Conservation (phyloP, 2,888 invertebrate species). For the Eumacrocentrus americanus region DNA sequence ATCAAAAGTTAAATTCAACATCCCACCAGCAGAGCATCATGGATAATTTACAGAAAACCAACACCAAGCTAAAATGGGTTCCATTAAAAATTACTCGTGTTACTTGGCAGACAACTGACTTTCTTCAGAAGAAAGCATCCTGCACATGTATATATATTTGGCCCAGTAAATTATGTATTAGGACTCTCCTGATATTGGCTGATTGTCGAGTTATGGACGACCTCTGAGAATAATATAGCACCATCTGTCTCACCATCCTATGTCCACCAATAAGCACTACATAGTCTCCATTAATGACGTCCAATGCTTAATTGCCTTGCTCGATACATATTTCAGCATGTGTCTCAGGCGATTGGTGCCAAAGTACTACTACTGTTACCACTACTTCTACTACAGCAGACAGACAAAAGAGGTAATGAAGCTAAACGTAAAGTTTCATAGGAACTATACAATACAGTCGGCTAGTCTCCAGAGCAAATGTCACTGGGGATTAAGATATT, state of each 20-base stretch:
- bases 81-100: too few species aligned
- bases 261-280: conserved; percentile 20
- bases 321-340: conserved; percentile 32
- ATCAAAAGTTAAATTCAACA: too few species aligned
- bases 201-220: conserved; percentile 33
- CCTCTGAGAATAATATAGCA: conserved; percentile 33
- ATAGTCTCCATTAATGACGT: conserved; percentile 33
- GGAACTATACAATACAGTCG: neutral
- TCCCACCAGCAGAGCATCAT: too few species aligned
- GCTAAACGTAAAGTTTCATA: conserved; percentile 6
- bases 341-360: conserved; percentile 32
- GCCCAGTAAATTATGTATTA: conserved; percentile 35
- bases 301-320: conserved; percentile 33
- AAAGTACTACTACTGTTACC: too few species aligned
- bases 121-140: too few species aligned
- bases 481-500: conserved; percentile 17
- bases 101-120: too few species aligned
- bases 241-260: conserved; percentile 27
- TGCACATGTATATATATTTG: too few species aligned
- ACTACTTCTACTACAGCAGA: neutral
- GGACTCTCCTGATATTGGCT: conserved; percentile 35
- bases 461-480: neutral
- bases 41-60: too few species aligned
- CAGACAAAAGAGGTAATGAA: conserved; percentile 16
- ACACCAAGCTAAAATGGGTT: too few species aligned